Conservation (phyloP, 2,797 vertebrate genomes). For the Tolypeutes matacus region DNA sequence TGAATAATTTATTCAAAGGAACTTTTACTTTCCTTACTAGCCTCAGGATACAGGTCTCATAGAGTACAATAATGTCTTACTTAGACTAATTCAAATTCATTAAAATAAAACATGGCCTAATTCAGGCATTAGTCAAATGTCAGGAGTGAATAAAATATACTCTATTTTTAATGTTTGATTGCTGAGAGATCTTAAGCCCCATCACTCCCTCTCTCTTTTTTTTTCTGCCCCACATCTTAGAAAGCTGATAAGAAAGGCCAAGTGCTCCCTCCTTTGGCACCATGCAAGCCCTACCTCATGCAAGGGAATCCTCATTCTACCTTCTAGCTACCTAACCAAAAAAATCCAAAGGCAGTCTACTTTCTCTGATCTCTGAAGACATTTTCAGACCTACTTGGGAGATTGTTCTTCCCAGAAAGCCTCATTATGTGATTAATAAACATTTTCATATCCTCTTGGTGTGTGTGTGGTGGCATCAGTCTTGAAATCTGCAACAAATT, state of each 20-base stretch:
- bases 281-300: neutral
- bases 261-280: neutral
- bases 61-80: neutral
- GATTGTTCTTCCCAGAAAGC: neutral
- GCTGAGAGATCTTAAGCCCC: neutral
- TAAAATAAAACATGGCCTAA: neutral
- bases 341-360: neutral
- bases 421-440: neutral
- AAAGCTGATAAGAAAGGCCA: neutral
- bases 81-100: neutral
- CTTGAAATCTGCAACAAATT: neutral
- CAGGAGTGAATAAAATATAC: neutral
- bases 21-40: neutral
- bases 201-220: neutral
- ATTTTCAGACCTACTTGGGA: neutral
- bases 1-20: neutral
- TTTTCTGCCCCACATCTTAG: neutral
- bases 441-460: neutral
- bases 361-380: neutral
- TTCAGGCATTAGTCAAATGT: neutral
- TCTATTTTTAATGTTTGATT: neutral
- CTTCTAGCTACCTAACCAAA: neutral
- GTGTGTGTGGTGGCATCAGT: neutral
- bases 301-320: neutral
- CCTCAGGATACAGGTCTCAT: neutral